A percentile compares a stretch with the other conserved stretches of the same genome.
Conservation (phyloP, 2,113 vertebrate genomes). For the Cavia aperea region DNA sequence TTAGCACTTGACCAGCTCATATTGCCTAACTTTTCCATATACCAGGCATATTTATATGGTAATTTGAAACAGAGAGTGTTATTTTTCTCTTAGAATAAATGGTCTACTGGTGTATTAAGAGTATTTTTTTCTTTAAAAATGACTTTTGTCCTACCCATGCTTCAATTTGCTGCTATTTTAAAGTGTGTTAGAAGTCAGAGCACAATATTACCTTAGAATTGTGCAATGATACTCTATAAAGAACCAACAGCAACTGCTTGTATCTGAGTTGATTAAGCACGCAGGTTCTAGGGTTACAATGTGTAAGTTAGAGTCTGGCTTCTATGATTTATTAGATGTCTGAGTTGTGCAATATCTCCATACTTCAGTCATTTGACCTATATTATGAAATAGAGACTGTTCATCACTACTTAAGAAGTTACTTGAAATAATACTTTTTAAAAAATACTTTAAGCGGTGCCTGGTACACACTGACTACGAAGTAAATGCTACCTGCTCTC, state of each 20-base stretch:
- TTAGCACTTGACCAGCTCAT: conserved; percentile 44
- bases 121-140: background rate
- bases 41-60: conserved; percentile 18
- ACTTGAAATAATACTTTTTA: background rate
- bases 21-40: conserved; percentile 41
- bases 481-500: background rate
- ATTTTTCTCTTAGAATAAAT: conserved; percentile 22
- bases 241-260: background rate
- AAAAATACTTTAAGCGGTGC: background rate
- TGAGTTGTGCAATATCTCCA: background rate
- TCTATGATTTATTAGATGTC: background rate
- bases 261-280: background rate
- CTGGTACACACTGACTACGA: background rate
- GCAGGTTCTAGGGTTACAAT: background rate
- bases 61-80: background rate
- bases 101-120: background rate
- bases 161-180: conserved; percentile 28
- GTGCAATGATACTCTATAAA: background rate
- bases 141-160: background rate
- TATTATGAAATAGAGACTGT: background rate
- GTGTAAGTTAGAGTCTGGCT: background rate
- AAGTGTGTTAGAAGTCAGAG: conserved; percentile 11
- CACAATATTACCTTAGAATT: background rate
- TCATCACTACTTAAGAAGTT: background rate
- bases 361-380: background rate